phyloP scores from a whole-genome alignment of 2,113 vertebrate genomes.

The Pollimyrus isidori region DNA sequence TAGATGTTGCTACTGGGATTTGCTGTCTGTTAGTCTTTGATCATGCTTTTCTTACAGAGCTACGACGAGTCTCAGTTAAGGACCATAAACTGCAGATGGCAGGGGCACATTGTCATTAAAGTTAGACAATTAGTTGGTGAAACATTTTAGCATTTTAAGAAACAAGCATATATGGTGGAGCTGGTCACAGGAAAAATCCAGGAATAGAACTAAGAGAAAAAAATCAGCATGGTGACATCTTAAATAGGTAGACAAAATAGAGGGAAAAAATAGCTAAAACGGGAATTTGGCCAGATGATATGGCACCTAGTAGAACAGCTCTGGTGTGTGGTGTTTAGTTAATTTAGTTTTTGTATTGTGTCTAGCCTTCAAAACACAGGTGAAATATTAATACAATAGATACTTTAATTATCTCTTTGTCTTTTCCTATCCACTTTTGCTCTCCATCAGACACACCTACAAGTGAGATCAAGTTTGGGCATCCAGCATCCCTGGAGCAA shows the following conservation, averaged over 20 bases:
- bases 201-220: not conserved
- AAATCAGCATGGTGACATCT: not conserved
- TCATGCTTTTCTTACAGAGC: not conserved
- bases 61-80: not conserved
- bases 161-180: not conserved
- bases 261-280: not conserved
- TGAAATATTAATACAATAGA: not conserved
- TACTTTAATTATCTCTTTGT: not conserved
- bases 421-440: not conserved
- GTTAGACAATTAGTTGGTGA: not conserved
- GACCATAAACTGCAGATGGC: not conserved
- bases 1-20: not conserved
- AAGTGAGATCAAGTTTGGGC: not conserved
- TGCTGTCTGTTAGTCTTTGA: not conserved
- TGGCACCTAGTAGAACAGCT: not conserved
- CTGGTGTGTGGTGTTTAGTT: not conserved
- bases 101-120: not conserved
- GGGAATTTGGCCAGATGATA: not conserved
- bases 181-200: not conserved
- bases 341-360: not conserved
- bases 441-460: not conserved
- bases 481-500: not conserved
- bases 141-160: not conserved
- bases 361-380: not conserved
- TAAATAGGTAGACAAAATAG: not conserved